Conservation (phyloP, 2,888 invertebrate species). For the Drosophila fulvimacula region DNA sequence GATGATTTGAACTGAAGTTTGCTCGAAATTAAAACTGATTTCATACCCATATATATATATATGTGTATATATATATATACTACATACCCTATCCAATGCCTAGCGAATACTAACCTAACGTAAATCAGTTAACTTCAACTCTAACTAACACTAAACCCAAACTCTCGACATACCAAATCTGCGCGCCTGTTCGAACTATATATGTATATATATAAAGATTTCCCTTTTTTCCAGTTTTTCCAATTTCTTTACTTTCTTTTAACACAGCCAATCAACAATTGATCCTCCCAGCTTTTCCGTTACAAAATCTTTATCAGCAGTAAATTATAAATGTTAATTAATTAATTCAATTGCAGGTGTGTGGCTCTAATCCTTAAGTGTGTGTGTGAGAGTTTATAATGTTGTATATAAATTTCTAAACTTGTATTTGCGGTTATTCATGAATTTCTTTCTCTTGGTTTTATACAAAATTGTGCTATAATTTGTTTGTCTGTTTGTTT, state of each 20-base stretch:
- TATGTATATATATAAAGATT: background rate
- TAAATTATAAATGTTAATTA: constrained; percentile 29
- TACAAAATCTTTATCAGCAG: constrained; percentile 28
- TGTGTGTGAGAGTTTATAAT: constrained; percentile 5
- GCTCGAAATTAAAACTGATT: constrained; percentile 26
- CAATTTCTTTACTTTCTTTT: constrained; percentile 42
- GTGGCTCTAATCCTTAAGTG: constrained; percentile 16
- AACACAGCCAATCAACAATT: constrained; percentile 74
- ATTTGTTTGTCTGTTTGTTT: constrained; percentile 17
- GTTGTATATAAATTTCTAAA: constrained; percentile 29
- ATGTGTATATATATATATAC: constrained; percentile 7
- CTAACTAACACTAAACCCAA: constrained; percentile 51
- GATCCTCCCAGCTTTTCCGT: constrained; percentile 37
- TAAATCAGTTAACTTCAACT: constrained; percentile 54
- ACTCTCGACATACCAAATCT: constrained; percentile 13
- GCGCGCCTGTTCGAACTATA: background rate
- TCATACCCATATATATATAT: constrained; percentile 17
- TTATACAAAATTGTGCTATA: constrained; percentile 70
- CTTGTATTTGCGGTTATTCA: constrained; percentile 33
- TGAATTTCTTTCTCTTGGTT: constrained; percentile 28
- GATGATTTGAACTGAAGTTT: constrained; percentile 61
- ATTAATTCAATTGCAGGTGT: background rate
- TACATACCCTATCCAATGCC: constrained; percentile 3
- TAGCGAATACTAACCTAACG: constrained; percentile 36
- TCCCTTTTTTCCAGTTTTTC: constrained; percentile 22